Base-by-base conservation (phyloP, 2,113 vertebrate species). In the Budorcas taxicolor region DNA sequence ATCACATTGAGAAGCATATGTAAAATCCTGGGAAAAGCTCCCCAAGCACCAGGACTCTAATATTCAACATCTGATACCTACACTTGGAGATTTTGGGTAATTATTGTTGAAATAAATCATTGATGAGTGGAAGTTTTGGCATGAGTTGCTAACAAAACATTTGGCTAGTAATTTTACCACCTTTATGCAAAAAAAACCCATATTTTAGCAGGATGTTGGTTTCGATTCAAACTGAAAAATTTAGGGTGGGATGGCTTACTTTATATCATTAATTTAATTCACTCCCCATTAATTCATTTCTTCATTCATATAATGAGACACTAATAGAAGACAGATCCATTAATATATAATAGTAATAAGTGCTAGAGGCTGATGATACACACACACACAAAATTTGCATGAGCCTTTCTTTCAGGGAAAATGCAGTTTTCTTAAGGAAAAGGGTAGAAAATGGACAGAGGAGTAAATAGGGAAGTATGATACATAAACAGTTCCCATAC, bases 51-150 rank as follows among this genome's bases (percentile, higher is more conserved):
- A 97, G 81, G 76, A 92, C 9, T 92, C 94, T 97, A 96, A 97
- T 93, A 95, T 84, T 78, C 47, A 96, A 96, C 84, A 97, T 95
- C 74, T 98, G 97, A 96, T 86, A 90, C 25, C 52, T 87, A 81
- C n/a, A 92, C 45, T 94, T 23, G 55, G 52, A 96, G 45, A 95
- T 90, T 90, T 57, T 0, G 45, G 23, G 45, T 81, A 95, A 96
- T 92, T 97, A 60, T 90, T 47, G 81, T 81, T 88, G 84, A 97
- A 96, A 89, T 91, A 86, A 95, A 87, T 95, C 53, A 96, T 86
- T n/a, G 43, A 84, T 33, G 40, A 96, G n/a, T 81, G n/a, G 31
- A 94, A 90, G 33, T 81, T 94, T 85, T 85, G 92, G 84, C 91
- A 94, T 25, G 3, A 36, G 21, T 55, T 21, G 2, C 33, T 94